Evolutionary conservation across 2,888 invertebrate species (phyloP).

Genomic region (Agonopterix alstromeriana): DNA sequence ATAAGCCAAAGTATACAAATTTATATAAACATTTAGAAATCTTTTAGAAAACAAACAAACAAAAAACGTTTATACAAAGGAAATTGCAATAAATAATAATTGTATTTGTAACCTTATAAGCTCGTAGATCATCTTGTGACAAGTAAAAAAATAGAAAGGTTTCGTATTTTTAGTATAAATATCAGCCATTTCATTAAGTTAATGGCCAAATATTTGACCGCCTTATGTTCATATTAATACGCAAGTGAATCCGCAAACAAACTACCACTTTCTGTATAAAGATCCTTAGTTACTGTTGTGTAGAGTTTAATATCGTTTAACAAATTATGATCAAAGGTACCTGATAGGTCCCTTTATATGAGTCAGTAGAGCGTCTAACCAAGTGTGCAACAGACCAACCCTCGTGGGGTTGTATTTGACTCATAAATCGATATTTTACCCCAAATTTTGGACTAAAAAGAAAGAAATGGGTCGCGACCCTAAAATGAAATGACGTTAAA

Average conservation of each 20-base stretch:
- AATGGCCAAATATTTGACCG: slow-evolving; percentile 57
- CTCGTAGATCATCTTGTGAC: too few species aligned
- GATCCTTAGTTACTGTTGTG: slow-evolving; percentile 3
- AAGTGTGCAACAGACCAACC: slow-evolving; percentile 39
- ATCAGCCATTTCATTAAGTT: slow-evolving; percentile 36
- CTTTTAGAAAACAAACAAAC: too few species aligned
- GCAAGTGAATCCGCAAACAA: neutral
- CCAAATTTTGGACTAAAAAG: slow-evolving; percentile 1
- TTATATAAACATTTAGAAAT: too few species aligned
- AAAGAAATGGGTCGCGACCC: slow-evolving; percentile 3
- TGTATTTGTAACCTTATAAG: too few species aligned
- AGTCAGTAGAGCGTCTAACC: slow-evolving; percentile 40
- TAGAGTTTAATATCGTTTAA: slow-evolving; percentile 20
- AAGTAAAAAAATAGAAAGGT: too few species aligned
- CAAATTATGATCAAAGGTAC: slow-evolving; percentile 6
- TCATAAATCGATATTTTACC: slow-evolving; percentile 51
- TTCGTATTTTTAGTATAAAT: too few species aligned
- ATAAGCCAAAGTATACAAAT: too few species aligned
- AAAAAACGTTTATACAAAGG: too few species aligned
- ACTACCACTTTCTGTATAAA: neutral
- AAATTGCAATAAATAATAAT: too few species aligned
- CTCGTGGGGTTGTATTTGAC: slow-evolving; percentile 42
- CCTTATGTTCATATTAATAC: slow-evolving; percentile 1
- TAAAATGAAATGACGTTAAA: neutral
- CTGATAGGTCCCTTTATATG: slow-evolving; percentile 27